Evolutionary conservation across 2,888 invertebrate genomes (phyloP).

Genomic region (Sialis fuliginosa): DNA sequence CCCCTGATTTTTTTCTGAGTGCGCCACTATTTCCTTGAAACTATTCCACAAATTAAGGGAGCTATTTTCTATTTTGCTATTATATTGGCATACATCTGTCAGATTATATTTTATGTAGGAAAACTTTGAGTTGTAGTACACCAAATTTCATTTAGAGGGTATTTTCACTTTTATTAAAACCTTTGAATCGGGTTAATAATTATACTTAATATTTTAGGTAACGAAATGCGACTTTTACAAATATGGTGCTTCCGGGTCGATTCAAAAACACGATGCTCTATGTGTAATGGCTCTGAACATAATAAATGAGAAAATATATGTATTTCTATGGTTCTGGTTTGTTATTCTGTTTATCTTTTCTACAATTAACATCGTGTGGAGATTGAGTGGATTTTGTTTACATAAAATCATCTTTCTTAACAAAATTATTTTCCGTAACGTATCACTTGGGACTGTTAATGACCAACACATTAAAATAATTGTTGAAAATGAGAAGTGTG

Average conservation of each 20-base stretch:
- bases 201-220: conserved; percentile 30
- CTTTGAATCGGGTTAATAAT: too few relatives aligned
- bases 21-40: too few relatives aligned
- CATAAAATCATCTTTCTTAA: conserved; percentile 20
- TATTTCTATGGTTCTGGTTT: conserved; percentile 80
- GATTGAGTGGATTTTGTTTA: conserved; percentile 43
- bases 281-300: conserved; percentile 79
- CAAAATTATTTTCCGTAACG: conserved; percentile 37
- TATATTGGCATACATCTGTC: too few relatives aligned
- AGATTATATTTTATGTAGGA: too few relatives aligned
- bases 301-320: conserved; percentile 82
- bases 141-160: too few relatives aligned
- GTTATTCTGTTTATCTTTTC: conserved; percentile 46
- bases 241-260: conserved; percentile 70
- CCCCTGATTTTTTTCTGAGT: too few relatives aligned
- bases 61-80: too few relatives aligned
- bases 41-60: too few relatives aligned
- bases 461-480: conserved; percentile 42
- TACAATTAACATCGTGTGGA: conserved; percentile 53
- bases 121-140: too few relatives aligned
- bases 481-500: conserved; percentile 44
- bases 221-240: conserved; percentile 84
- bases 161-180: too few relatives aligned
- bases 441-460: conserved; percentile 40
- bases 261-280: conserved; percentile 70